Base-by-base conservation (phyloP, 92 coral and sea anemone species). In the Porites divaricata region DNA sequence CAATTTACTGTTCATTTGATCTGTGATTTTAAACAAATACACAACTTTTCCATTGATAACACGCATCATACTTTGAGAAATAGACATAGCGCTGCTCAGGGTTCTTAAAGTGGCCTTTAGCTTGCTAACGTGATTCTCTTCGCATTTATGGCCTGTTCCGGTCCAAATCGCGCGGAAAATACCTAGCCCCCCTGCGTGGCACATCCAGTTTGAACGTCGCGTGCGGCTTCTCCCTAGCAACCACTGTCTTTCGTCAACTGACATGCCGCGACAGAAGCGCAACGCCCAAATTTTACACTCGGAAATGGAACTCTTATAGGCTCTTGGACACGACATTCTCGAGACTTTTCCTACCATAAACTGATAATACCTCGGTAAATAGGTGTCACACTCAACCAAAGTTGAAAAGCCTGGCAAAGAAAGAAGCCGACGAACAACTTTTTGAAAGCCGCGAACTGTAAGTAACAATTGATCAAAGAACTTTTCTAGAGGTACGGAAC, bases 31-130 rank as follows among this genome's bases (percentile, higher is more conserved):
- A 12, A 87, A 64, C 9, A 81, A 73, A n/a, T 87, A 77, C 9
- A 81, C 83, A 8, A 74, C 72, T 70, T 87, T 87, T 28, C 90
- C 87, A n/a, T 81, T 68, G 8, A 87, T 28, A 1, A 77, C 22
- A 6, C 82, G 72, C 15, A 67, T 56, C 9, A 70, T 51, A 6
- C 61, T 50, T 15, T 70, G 67, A 2, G 76, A 28, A 6, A 45
- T 61, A 1, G 45, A 2, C 72, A 88, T 66, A 0, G 91, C 78
- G 8, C 35, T 21, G 12, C 83, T 75, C 48, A 82, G 61, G 3
- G 49, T 35, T 41, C 57, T 52, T 1, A 88, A 74, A 10, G 84
- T 76, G 8, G 63, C 19, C 66, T 87, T 87, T 0, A 87, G 41
- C 28, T 81, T 24, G 4, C 4, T 28, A 28, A 28, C 4, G 41